Percentiles rank a stretch among this genome's conserved stretches.
Evolutionary conservation across 2,797 vertebrate species (phyloP).

Genomic region (Danio kyathit): DNA sequence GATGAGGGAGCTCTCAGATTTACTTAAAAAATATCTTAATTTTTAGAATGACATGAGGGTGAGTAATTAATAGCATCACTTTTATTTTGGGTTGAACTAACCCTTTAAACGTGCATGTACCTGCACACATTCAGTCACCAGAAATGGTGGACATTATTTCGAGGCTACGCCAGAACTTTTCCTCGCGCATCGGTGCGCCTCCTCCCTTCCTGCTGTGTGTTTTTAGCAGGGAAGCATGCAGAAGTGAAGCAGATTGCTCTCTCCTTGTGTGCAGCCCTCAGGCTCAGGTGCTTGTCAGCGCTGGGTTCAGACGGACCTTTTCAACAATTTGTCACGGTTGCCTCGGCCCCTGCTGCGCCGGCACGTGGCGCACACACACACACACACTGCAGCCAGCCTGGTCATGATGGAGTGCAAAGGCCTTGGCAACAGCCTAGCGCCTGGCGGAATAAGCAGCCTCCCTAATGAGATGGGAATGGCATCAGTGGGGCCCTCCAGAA

Average conservation of each 20-base stretch:
- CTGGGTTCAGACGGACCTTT: slow-evolving; percentile 87
- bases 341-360: slow-evolving; percentile 89
- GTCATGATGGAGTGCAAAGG: slow-evolving; percentile 78
- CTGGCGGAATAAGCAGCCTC: slow-evolving; percentile 80
- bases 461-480: slow-evolving; percentile 86
- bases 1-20: no score
- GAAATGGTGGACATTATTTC: slow-evolving; percentile 10
- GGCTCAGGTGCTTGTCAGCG: slow-evolving; percentile 95
- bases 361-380: slow-evolving; percentile 86
- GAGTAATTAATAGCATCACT: no score
- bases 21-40: no score
- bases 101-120: no score
- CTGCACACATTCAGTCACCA: no score
- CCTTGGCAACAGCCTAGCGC: slow-evolving; percentile 80
- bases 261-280: slow-evolving; percentile 69
- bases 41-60: no score
- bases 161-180: neutral
- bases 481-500: slow-evolving; percentile 78
- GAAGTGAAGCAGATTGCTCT: slow-evolving; percentile 59
- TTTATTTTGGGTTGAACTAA: no score
- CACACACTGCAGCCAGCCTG: slow-evolving; percentile 74
- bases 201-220: slow-evolving; percentile 9
- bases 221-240: slow-evolving; percentile 52
- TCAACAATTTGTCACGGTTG: slow-evolving; percentile 95
- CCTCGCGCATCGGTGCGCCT: neutral